Evolutionary conservation across 2,113 vertebrate species (phyloP).

Genomic region (Embiotoca jacksoni): DNA sequence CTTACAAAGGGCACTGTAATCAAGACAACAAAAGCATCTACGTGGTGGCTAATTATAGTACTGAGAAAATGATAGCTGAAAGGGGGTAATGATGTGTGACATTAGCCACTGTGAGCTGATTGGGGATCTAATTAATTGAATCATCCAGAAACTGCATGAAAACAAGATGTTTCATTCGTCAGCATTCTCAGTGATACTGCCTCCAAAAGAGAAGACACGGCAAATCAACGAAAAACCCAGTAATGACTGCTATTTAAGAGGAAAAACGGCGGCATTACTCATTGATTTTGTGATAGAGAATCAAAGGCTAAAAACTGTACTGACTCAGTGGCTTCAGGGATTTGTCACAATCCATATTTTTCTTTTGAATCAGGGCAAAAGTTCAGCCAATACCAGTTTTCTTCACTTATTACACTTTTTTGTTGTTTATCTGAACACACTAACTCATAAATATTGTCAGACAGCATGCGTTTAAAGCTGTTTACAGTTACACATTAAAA

Average conservation of each 20-base stretch:
- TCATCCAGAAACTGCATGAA: slow-evolving; percentile 50
- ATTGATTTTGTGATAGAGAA: too few relatives aligned
- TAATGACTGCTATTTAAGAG: too few relatives aligned
- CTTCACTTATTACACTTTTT: too few relatives aligned
- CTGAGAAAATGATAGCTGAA: slow-evolving; percentile 47
- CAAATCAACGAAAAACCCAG: not conserved
- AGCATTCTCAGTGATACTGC: slow-evolving; percentile 17
- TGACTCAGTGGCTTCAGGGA: too few relatives aligned
- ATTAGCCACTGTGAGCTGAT: slow-evolving; percentile 65
- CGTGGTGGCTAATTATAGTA: slow-evolving; percentile 67
- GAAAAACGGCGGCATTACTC: too few relatives aligned
- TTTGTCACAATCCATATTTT: too few relatives aligned
- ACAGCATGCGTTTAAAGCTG: not conserved
- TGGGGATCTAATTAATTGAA: slow-evolving; percentile 72
- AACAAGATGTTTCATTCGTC: slow-evolving; percentile 44
- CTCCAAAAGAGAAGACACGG: not conserved
- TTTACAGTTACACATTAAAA: slow-evolving; percentile 16
- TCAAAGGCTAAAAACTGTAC: too few relatives aligned
- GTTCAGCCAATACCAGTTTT: too few relatives aligned
- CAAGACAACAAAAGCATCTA: slow-evolving; percentile 44
- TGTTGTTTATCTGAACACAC: too few relatives aligned
- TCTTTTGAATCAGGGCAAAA: too few relatives aligned
- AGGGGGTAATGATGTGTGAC: slow-evolving; percentile 69
- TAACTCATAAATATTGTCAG: not conserved
- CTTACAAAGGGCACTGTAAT: slow-evolving; percentile 43